A percentile compares a stretch with the other conserved stretches of the same genome.
phyloP scores from a whole-genome alignment of 1,140 invertebrate species.

The Atta texana region DNA sequence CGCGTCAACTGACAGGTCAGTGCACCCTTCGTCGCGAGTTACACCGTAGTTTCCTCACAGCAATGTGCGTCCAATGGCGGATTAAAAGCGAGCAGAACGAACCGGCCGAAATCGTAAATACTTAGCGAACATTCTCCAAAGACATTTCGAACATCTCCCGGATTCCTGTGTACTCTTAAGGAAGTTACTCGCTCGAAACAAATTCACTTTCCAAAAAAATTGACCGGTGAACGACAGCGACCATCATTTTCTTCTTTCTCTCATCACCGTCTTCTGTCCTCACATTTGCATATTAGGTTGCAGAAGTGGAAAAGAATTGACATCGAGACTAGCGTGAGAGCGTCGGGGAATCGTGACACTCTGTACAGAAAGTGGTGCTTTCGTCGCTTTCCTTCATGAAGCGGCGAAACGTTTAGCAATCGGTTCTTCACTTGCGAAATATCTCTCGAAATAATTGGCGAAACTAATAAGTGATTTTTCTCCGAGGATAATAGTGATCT shows the following conservation, averaged over 20 bases:
- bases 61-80: constrained; percentile 9
- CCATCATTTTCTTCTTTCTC: not conserved
- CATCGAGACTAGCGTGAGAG: not conserved
- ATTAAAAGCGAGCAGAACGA: not conserved
- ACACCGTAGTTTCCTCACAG: not conserved
- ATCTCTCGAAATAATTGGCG: not conserved
- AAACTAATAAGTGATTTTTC: not conserved
- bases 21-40: constrained; percentile 55
- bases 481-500: not conserved
- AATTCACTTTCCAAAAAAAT: not conserved
- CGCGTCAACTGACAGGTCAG: constrained; percentile 78
- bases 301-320: not conserved
- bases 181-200: not conserved
- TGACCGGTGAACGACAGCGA: not conserved
- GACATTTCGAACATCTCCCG: not conserved
- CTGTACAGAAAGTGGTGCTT: not conserved
- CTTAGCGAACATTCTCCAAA: not conserved
- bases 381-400: not conserved
- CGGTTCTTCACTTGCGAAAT: not conserved
- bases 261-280: not conserved
- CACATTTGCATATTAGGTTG: not conserved
- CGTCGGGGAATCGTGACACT: not conserved
- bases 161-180: not conserved
- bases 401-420: not conserved
- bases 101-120: not conserved